Base-by-base conservation (phyloP, 1,140 invertebrate species). In the Gryon sp. region DNA sequence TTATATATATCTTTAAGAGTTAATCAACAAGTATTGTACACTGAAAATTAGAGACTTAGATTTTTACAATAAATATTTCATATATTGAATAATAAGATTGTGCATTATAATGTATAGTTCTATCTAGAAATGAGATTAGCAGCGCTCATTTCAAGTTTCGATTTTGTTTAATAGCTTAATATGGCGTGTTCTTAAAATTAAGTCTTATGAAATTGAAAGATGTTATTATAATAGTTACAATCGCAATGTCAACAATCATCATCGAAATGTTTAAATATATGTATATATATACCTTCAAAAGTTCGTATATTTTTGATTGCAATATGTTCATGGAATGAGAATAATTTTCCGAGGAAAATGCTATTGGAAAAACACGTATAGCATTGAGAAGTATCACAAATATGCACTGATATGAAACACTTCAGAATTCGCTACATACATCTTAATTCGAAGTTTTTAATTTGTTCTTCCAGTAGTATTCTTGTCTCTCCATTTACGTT, bases 401-500 rank as follows among this genome's bases (percentile, higher is more conserved):
- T 7, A 11, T n/a, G 6, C 8, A 11, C 16, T 32, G 26, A 32
- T 34, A 34, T 50, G 18, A 34, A 12, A 20, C 9, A 30, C 1
- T 46, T 2, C 18, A 0, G 15, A 28, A 46, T 4, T 46, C n/a
- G 20, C 15, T 15, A 30, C 4, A 4, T 11, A n/a, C 24, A 5
- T 11, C 3, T 14, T 6, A 22, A 8, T 11, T 14, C 2, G 2
- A 4, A 52, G n/a, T 22, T 11, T 22, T 14, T 18, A 20, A 36
- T 8, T 20, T 19, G 38, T 59, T 59, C 40, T 59, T 59, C 40
- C 53, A 59, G 16, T 43, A 59, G 18, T 45, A 59, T 59, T 45
- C n/a, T 59, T 41, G 40, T 43, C 53, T 59, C 53, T 59, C 40
- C 38, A 45, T 45, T 59, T 45, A 45, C 53, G 22, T 19, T 43